Evolutionary conservation across 2,888 invertebrate genomes (phyloP).

Genomic region (Ferrisia virgata): DNA sequence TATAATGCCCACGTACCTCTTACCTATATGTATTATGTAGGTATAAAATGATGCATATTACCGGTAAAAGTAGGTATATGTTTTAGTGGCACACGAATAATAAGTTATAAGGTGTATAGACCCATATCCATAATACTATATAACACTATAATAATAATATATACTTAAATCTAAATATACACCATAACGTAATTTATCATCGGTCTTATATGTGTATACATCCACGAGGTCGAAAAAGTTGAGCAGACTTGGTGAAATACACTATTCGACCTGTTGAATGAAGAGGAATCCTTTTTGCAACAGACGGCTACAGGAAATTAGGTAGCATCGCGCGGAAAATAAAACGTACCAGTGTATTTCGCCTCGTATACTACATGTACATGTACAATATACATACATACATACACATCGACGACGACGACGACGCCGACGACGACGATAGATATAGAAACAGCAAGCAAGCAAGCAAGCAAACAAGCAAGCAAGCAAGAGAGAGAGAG

Average conservation of each 20-base stretch:
- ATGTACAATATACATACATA: background rate
- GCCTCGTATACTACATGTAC: background rate
- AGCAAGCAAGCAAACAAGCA: too few relatives aligned
- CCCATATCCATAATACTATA: too few relatives aligned
- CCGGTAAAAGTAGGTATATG: background rate
- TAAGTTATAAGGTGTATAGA: background rate
- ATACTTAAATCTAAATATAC: background rate
- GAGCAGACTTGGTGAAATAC: slow-evolving; percentile 26
- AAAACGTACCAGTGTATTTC: background rate
- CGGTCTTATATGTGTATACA: too few relatives aligned
- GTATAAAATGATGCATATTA: too few relatives aligned
- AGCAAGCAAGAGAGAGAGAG: background rate
- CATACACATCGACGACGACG: background rate
- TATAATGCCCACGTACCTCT: too few relatives aligned
- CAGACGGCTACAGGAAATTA: slow-evolving; percentile 42
- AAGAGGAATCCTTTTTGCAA: slow-evolving; percentile 19
- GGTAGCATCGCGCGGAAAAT: slow-evolving; percentile 30
- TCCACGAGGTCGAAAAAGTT: slow-evolving; percentile 26
- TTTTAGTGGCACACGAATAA: background rate
- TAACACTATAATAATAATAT: too few relatives aligned
- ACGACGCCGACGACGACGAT: background rate
- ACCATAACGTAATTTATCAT: background rate
- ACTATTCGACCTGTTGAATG: slow-evolving; percentile 34
- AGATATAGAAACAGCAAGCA: background rate
- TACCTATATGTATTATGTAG: background rate